Evolutionary conservation across 2,888 invertebrate species (phyloP).

Genomic region (Agrotis segetum): DNA sequence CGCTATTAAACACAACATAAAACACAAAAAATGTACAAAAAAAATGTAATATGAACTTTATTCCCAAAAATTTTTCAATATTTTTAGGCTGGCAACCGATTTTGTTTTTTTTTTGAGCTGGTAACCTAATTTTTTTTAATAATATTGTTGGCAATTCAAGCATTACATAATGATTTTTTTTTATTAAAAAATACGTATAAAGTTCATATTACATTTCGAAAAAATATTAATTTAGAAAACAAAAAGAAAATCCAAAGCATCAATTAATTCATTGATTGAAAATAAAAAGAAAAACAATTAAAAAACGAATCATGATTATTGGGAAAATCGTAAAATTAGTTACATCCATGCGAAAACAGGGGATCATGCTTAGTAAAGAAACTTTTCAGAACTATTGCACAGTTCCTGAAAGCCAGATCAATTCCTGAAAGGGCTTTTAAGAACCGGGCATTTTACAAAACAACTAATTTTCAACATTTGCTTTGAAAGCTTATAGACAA

Average conservation of each 20-base stretch:
- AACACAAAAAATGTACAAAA: constrained; percentile 67
- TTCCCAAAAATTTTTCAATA: not conserved
- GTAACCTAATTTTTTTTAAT: too few relatives aligned
- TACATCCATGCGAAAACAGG: constrained; percentile 62
- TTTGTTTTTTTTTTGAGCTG: not conserved
- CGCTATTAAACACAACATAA: constrained; percentile 79
- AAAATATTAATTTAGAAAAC: constrained; percentile 50
- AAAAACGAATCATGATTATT: constrained; percentile 45
- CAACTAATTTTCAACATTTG: constrained; percentile 54
- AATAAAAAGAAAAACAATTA: constrained; percentile 43
- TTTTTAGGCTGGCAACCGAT: not conserved
- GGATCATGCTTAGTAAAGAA: constrained; percentile 37
- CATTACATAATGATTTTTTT: too few relatives aligned
- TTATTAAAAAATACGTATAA: not conserved
- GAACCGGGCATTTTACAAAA: not conserved
- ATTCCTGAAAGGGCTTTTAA: not conserved
- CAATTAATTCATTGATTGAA: constrained; percentile 13
- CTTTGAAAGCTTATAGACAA: constrained; percentile 32
- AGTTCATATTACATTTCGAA: constrained; percentile 54
- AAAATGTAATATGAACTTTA: constrained; percentile 50
- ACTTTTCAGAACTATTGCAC: not conserved
- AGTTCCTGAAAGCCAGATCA: constrained; percentile 4
- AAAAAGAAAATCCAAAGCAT: constrained; percentile 55
- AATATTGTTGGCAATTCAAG: not conserved
- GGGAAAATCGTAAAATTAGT: constrained; percentile 62